Evolutionary conservation across 1,140 invertebrate species (phyloP).

Genomic region (Eriocheir sinensis): DNA sequence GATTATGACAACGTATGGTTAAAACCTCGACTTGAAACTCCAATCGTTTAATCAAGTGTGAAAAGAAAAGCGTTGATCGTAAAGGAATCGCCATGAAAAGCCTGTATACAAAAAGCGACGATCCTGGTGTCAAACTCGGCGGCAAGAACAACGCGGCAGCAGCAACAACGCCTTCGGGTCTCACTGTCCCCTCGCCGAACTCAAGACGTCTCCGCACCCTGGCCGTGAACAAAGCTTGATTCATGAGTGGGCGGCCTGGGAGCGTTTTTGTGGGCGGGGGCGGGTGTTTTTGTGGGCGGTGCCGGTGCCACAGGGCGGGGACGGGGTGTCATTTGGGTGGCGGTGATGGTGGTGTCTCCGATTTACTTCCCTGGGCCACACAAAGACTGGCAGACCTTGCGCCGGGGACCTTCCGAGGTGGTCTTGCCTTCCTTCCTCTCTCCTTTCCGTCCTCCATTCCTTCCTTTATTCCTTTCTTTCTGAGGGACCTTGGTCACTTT

Average conservation of each 20-base stretch:
- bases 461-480: not conserved
- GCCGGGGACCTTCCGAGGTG: not conserved
- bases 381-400: constrained; percentile 29
- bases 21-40: too few species aligned
- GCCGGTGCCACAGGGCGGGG: constrained; percentile 59
- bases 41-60: too few species aligned
- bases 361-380: constrained; percentile 65
- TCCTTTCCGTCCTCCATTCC: not conserved
- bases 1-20: too few species aligned
- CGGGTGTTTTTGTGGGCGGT: constrained; percentile 62
- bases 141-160: too few species aligned
- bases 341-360: constrained; percentile 50
- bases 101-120: too few species aligned
- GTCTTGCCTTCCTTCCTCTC: constrained; percentile 2
- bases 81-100: too few species aligned
- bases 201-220: constrained; percentile 13
- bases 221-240: constrained; percentile 48
- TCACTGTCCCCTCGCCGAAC: constrained; percentile 39
- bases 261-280: constrained; percentile 47
- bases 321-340: constrained; percentile 52
- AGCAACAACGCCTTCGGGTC: too few species aligned
- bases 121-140: too few species aligned
- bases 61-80: too few species aligned
- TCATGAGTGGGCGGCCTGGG: constrained; percentile 52
- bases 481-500: not conserved